Evolutionary conservation across 64 coral and sea anemone genomes (phyloP), one percentile per base, ranked within the genome.

Genomic region (Stylophora pistillata): DNA sequence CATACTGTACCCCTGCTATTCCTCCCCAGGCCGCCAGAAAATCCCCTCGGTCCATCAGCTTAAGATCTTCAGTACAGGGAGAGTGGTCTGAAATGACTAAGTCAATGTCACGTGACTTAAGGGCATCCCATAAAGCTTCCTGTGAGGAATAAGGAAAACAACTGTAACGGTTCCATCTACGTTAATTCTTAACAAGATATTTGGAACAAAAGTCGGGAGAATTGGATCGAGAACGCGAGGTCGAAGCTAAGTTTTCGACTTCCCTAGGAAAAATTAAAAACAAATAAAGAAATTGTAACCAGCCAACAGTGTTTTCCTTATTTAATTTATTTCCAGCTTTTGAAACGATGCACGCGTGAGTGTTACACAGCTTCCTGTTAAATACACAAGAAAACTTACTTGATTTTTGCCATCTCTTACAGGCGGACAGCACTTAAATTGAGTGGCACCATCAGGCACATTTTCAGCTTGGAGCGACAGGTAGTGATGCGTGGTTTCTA

Each of bases 401-500:
- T 91, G 93, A 58, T 95, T 95, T 10, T 71, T 73, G 10, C 63
- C 73, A 76, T 76, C 74, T 91, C 93, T 58, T 30, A 95, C 90
- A 41, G 93, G 93, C 16, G 93, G 93, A 13, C 93, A 95, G 58
- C 93, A 95, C 34, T 95, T 95, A 68, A 81, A 95, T 54, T 95
- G 93, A 15, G 93, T 95, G 29, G 93, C 93, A n/a, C 93, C 82
- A 64, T 95, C 93, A 72, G 89, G 89, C 1, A 95, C 93, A 71
- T 78, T 64, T 33, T 95, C 93, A 59, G 93, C 88, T 53, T 57
- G 59, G 16, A 95, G 89, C 30, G 64, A 91, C 1, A 94, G 77
- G 58, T 95, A 95, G 86, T 95, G 93, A 33, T 95, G 93, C 3
- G 93, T 88, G 18, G 93, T 95, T 77, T 95, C 93, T 61, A 95